Percentiles rank a stretch among this genome's conserved stretches.
These are phyloP conservation scores for Cynopterus brachyotis DNA, from an alignment of 2,113 vertebrate species.

Conservation along the genomic window DNA sequence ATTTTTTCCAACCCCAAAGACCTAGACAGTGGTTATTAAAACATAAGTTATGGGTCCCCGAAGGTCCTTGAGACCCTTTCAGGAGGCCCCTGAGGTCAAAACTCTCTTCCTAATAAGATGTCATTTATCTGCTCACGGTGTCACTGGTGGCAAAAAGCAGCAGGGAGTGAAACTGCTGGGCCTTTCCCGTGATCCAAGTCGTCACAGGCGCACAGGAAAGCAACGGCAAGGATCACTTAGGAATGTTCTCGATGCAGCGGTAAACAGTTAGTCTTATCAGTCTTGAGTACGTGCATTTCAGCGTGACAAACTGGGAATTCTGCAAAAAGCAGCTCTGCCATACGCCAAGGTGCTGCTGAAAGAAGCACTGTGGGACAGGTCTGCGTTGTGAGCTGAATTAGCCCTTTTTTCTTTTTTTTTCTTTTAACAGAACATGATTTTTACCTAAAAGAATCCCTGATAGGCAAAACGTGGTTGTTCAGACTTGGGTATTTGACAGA, in stretches of 20 bases:
- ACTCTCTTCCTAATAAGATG: background rate
- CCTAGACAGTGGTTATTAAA: background rate
- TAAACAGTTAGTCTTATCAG: background rate
- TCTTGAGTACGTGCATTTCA: background rate
- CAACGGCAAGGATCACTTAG: background rate
- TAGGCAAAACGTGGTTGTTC: constrained; percentile 32
- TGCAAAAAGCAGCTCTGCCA: background rate
- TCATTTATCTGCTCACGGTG: background rate
- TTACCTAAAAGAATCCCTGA: constrained; percentile 15
- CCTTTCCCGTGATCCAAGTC: background rate
- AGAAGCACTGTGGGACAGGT: background rate
- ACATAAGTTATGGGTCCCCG: background rate
- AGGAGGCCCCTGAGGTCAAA: background rate
- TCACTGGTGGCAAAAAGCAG: background rate
- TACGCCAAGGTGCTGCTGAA: accelerated
- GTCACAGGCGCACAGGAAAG: accelerated
- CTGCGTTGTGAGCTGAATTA: background rate
- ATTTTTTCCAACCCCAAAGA: background rate
- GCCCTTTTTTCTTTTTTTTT: too few species aligned
- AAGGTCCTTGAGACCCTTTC: background rate
- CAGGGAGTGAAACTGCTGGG: background rate
- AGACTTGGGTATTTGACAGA: constrained; percentile 8
- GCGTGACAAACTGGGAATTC: background rate
- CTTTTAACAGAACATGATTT: background rate
- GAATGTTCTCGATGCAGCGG: background rate